Conservation (phyloP, 2,888 invertebrate species). For the Lycia hirtaria region DNA sequence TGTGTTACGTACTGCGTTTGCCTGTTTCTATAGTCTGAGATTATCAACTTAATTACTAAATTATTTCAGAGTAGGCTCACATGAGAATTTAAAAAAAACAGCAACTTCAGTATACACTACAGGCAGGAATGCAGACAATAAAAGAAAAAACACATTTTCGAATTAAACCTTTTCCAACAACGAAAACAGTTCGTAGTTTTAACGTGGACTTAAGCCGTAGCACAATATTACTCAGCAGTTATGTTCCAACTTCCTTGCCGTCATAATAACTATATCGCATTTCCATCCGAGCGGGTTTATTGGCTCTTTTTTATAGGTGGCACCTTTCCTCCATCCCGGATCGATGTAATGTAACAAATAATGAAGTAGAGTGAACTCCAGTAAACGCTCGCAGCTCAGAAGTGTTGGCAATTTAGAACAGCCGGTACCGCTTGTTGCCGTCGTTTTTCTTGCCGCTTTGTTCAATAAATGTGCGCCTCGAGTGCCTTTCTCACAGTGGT, state of each 20-base stretch:
- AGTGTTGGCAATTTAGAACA: conserved; percentile 79
- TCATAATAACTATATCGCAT: conserved; percentile 39
- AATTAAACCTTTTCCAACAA: conserved; percentile 1
- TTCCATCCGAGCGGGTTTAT: conserved; percentile 39
- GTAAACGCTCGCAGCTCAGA: conserved; percentile 67
- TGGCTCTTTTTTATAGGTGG: conserved; percentile 42
- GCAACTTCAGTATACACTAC: background rate
- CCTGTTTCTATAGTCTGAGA: too few relatives aligned
- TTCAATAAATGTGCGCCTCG: conserved; percentile 74
- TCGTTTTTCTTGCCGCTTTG: conserved; percentile 76
- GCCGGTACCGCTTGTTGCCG: conserved; percentile 73
- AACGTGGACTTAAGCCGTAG: conserved; percentile 11
- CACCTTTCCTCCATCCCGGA: conserved; percentile 54
- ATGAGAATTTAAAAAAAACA: background rate
- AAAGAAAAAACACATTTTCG: conserved; percentile 4
- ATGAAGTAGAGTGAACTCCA: conserved; percentile 72
- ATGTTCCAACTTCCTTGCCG: conserved; percentile 17
- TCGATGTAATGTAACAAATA: conserved; percentile 73
- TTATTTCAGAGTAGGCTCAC: conserved; percentile 20
- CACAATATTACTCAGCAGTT: conserved; percentile 16
- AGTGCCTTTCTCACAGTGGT: conserved; percentile 67
- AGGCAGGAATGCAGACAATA: conserved; percentile 3
- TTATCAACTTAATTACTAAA: background rate
- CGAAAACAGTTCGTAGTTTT: conserved; percentile 16
- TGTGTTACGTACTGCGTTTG: too few relatives aligned